Conservation (phyloP, 1,140 invertebrate species). For the Ctenoplectra terminalis region DNA sequence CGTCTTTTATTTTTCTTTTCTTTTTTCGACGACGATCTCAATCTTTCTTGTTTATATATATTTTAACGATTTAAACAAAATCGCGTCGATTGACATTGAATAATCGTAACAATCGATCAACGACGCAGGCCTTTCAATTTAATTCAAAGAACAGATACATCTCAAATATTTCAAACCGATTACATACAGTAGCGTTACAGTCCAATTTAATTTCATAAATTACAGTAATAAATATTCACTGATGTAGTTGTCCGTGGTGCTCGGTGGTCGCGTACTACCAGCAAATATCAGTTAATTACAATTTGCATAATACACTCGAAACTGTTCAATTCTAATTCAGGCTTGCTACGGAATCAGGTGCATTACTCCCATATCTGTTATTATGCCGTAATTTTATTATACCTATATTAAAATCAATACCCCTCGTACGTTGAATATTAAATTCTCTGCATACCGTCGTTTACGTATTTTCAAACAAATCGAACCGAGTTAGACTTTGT, state of each 20-base stretch:
- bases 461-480: background rate
- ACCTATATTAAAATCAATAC: slow-evolving; percentile 7
- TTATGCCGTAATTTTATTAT: slow-evolving; percentile 18
- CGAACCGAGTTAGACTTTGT: background rate
- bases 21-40: background rate
- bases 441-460: background rate
- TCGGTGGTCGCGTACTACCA: background rate
- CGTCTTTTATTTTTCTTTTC: background rate
- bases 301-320: slow-evolving; percentile 48
- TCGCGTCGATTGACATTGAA: no score
- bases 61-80: no score
- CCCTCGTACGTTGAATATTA: background rate
- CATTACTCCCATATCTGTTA: slow-evolving; percentile 17
- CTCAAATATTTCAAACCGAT: slow-evolving; percentile 24
- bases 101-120: no score
- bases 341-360: background rate
- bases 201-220: slow-evolving; percentile 40
- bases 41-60: no score
- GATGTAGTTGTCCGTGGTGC: background rate
- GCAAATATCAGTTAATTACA: slow-evolving; percentile 52
- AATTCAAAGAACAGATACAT: slow-evolving; percentile 21
- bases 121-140: slow-evolving; percentile 23
- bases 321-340: slow-evolving; percentile 42
- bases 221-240: slow-evolving; percentile 13
- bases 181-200: background rate